A percentile compares a stretch with the other conserved stretches of the same genome.
Conservation (phyloP, 2,113 vertebrate genomes). For the Gavia stellata region DNA sequence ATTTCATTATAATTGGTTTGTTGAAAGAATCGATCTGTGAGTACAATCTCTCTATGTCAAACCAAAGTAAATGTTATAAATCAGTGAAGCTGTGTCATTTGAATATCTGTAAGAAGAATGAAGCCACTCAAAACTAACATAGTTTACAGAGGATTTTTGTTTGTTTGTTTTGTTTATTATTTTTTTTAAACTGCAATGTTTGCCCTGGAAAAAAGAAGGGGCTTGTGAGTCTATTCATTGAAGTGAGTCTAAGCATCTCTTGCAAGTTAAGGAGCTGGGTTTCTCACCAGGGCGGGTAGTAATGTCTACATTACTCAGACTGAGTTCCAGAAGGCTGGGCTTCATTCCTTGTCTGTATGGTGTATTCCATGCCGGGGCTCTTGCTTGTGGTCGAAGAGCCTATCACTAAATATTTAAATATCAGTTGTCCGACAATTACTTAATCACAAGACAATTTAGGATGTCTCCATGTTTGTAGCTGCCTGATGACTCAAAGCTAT, state of each 20-base stretch:
- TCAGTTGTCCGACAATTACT: not conserved
- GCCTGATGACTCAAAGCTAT: not conserved
- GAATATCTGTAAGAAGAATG: not conserved
- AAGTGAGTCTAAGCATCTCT: not conserved
- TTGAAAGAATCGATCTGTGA: not conserved
- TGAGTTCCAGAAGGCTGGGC: not conserved
- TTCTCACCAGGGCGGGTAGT: not conserved
- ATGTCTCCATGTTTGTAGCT: not conserved
- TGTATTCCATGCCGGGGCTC: not conserved
- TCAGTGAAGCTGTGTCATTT: not conserved
- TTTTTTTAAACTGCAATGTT: not conserved
- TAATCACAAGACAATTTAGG: not conserved
- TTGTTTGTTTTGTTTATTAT: not conserved
- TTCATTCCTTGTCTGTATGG: not conserved
- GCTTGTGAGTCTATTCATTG: not conserved
- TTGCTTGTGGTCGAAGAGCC: not conserved
- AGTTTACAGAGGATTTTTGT: not conserved
- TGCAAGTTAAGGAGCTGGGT: not conserved
- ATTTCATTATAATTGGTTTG: constrained; percentile 19
- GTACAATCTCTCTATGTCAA: not conserved
- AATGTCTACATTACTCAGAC: not conserved
- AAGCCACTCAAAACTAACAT: not conserved
- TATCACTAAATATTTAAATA: not conserved
- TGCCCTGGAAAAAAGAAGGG: not conserved
- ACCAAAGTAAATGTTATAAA: constrained; percentile 3